These are phyloP conservation scores for Sebastes paucispinis DNA, from an alignment of 2,797 vertebrate species.

Conservation along the genomic window DNA sequence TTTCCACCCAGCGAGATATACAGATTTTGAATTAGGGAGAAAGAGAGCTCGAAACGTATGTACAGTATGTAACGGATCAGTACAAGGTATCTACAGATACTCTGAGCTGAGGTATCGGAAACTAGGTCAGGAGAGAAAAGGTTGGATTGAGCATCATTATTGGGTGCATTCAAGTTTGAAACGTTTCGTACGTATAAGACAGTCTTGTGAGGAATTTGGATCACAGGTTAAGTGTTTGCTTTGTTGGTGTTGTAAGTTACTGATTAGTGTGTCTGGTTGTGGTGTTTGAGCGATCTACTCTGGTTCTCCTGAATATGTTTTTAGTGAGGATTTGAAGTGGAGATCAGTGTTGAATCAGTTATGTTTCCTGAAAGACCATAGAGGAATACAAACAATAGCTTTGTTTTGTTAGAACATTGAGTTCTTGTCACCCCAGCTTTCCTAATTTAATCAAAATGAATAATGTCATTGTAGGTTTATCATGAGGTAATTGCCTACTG, in stretches of 20 bases:
- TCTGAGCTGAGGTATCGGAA: neutral
- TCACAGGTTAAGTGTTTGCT: conserved; percentile 29
- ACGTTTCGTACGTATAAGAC: conserved; percentile 33
- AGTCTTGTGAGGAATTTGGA: conserved; percentile 40
- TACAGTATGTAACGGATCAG: neutral
- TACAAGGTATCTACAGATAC: neutral
- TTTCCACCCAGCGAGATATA: neutral
- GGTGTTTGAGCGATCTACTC: neutral
- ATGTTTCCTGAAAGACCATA: neutral
- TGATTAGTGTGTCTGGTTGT: conserved; percentile 33
- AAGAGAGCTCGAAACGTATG: too few relatives aligned
- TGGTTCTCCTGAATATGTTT: conserved; percentile 19
- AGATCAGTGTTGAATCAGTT: conserved; percentile 2
- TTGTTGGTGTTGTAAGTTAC: conserved; percentile 45
- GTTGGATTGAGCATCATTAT: neutral
- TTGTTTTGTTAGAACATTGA: neutral
- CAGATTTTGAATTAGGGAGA: neutral
- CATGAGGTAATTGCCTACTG: neutral
- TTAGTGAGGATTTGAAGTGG: neutral
- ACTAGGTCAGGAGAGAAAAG: neutral
- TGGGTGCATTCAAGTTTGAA: conserved; percentile 6
- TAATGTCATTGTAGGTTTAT: neutral
- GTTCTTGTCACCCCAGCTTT: neutral
- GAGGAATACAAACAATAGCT: neutral
- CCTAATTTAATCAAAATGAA: neutral